Base-by-base conservation (phyloP, 2,113 vertebrate species). In the Neoarius graeffei region DNA sequence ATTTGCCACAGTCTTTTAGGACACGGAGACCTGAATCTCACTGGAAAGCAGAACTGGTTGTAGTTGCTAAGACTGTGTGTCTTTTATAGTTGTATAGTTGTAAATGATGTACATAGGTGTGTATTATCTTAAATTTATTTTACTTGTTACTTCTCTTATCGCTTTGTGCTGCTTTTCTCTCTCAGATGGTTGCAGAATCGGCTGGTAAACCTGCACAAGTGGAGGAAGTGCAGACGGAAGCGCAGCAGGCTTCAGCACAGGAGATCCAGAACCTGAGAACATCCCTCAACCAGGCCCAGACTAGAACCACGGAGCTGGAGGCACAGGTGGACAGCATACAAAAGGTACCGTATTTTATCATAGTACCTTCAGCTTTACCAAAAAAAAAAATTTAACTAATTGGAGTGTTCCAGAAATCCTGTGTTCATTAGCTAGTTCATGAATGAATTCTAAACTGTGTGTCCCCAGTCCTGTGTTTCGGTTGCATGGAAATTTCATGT, bases 251-350 rank as follows among this genome's bases (percentile, higher is more conserved):
- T 60, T 97, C 97, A 7, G 92, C 91, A 42, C 97, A 98, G 90
- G 98, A 99, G 91, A 92, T 98, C 35, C 97, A 99, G 84, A 96
- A 94, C 57, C 92, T 98, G 71, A 97, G 93, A 92, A 97, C 96
- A 6, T 91, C 94, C 76, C 94, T 98, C 66, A 94, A 17, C 86
- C 97, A 98, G 48, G 79, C 91, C 92, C 97, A 77, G 97, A 99
- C 89, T 91, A 92, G 67, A 98, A 57, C 79, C 79, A 83, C 88
- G 17, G 90, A 96, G 67, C 92, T 98, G 6, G 97, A 99, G 90
- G 92, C 90, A 86, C 97, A 99, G 89, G 89, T 98, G 88, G 97
- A 99, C 89, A 97, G 79, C 89, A 87, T 97, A 67, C 97, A 95
- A 64, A 98, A 97, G 97, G 98, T 99, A 83, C 59, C 52, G 1